Base-by-base conservation (phyloP, 2,888 invertebrate species). In the Corbicula japonica region DNA sequence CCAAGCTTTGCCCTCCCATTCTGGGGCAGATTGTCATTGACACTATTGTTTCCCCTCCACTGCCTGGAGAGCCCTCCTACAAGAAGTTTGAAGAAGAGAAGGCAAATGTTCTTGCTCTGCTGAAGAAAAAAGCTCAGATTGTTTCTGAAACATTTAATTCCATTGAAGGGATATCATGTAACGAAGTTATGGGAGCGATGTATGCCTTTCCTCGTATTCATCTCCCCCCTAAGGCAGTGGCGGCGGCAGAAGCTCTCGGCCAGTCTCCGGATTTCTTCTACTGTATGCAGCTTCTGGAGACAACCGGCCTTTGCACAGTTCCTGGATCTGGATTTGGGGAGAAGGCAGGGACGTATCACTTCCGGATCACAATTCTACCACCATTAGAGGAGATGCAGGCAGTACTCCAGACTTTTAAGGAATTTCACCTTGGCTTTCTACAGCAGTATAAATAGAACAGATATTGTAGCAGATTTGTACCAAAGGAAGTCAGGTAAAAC, bases 301-400 rank as follows among this genome's bases (percentile, higher is more conserved):
- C 96, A 65, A 94, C 94, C 18, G 98, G 98, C 23, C 97, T 99
- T 93, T 99, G 99, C 94, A 96, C 99, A 61, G 98, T 95, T 0
- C 87, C 87, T 50, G 87, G 87, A 0, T 85, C 96, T 80, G 99
- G 99, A 32, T 99, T 99, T 94, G 98, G 98, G 0, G 99, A 99
- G 94, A 95, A 94, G 77, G 96, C 97, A 0, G 98, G 98, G 84
- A 99, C 99, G 0, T 97, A 95, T 94, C 99, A 99, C 94, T 99
- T 99, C 90, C 95, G 97, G 84, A 98, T 97, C 87, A 99, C 99
- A 63, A 99, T 99, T 93, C 94, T 99, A 90, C 99, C 99, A 12
- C 97, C 97, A 92, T 96, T 97, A 0, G 96, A 96, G 0, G 95
- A 96, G 90, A 95, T 99, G 70, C 95, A 96, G 91, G 94, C 94